Base-by-base conservation (phyloP, 2,797 vertebrate genomes). In the Cossypha dichroa region DNA sequence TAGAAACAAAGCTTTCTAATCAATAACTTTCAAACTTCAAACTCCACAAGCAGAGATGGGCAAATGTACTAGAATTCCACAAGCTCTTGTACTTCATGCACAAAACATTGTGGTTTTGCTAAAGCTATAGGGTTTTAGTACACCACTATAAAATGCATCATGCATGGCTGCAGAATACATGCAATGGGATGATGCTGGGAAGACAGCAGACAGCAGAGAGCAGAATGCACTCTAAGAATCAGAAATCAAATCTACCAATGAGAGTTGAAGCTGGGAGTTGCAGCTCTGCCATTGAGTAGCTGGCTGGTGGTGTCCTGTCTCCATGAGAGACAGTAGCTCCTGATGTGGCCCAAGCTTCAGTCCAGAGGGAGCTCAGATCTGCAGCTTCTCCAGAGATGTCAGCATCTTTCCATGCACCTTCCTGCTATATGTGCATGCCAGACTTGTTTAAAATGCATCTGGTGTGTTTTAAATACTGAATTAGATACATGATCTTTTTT, bases 1-100 rank as follows among this genome's bases (percentile, higher is more conserved):
- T 77, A 79, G 51, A 93, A 90, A 46, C 43, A 76, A 76, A 88
- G 56, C 29, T 88, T 93, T 83, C 20, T 88, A 85, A 94, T 84
- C 64, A 81, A 74, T 74, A 88, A 23, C 41, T 45, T 75, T 80
- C 77, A 70, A 63, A 78, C 33, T 60, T 56, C 49, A 73, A 72
- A 60, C 63, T 90, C 81, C 20, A 46, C 22, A 81, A 68, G 46
- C n/a, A 51, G 38, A 91, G 28, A 46, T 0, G 5, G 75, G 62
- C 5, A 52, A 94, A 74, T 5, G 23, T 26, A 62, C 23, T 25
- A 62, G 36, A 59, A 76, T 83, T 80, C 56, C n/a, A 75, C 15
- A 64, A 54, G 33, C 46, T 75, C 21, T 26, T 66, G 20, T 38
- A 41, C 40, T 83, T 77, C 40, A 36, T 40, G 16, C 31, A 25